Percentiles rank a stretch among this genome's conserved stretches.
These are phyloP conservation scores for Prietella phreatophila DNA, from an alignment of 2,113 vertebrate genomes.

Conservation along the genomic window DNA sequence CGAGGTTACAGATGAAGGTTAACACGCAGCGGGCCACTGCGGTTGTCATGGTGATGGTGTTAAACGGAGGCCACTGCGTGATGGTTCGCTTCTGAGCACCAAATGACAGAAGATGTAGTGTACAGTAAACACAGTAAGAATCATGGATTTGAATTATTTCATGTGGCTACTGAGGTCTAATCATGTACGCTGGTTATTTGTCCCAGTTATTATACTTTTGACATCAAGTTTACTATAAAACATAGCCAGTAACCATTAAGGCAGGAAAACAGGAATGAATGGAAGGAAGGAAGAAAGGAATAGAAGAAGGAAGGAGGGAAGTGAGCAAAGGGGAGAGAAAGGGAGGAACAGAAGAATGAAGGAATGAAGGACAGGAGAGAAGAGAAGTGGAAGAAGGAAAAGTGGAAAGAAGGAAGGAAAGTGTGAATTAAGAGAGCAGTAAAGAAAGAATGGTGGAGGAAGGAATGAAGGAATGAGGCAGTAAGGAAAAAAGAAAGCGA, in stretches of 20 bases:
- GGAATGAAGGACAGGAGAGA: background rate
- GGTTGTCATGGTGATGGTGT: slow-evolving; percentile 46
- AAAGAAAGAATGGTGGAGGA: background rate
- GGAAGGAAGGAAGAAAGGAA: background rate
- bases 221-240: background rate
- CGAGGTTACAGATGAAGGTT: slow-evolving; percentile 53
- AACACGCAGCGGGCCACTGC: slow-evolving; percentile 27
- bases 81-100: slow-evolving; percentile 29
- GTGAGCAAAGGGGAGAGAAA: background rate
- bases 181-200: background rate
- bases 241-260: background rate
- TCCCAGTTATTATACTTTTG: background rate
- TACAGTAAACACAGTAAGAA: slow-evolving; percentile 35
- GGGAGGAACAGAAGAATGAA: background rate
- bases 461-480: background rate
- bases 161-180: background rate
- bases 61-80: slow-evolving; percentile 41
- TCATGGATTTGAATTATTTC: background rate
- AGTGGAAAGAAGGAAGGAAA: background rate
- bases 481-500: background rate
- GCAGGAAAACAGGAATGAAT: background rate
- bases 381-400: too few species aligned
- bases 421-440: too few species aligned
- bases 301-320: background rate
- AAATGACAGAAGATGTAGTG: slow-evolving; percentile 44